These are phyloP conservation scores for Netelia melanura DNA, from an alignment of 2,888 invertebrate genomes.

Conservation along the genomic window DNA sequence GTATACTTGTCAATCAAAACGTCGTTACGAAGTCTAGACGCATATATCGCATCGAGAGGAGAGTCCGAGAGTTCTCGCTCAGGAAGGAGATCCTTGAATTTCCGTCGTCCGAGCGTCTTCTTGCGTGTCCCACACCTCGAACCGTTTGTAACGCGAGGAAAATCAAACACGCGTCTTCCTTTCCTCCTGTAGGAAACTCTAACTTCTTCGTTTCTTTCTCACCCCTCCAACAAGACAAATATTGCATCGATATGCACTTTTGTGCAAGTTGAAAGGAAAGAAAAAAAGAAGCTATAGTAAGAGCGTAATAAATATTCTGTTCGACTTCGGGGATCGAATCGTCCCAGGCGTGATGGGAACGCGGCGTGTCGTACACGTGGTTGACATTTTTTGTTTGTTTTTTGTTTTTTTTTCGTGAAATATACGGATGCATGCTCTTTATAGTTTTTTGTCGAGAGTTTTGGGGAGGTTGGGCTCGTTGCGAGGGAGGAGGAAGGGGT, in stretches of 20 bases:
- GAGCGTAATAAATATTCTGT: too few species aligned
- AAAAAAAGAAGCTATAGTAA: not conserved
- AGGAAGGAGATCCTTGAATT: slow-evolving; percentile 71
- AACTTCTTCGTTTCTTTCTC: slow-evolving; percentile 64
- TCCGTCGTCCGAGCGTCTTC: slow-evolving; percentile 62
- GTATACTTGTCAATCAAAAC: slow-evolving; percentile 79
- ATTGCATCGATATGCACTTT: not conserved
- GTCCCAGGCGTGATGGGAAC: not conserved
- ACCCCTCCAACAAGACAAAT: not conserved
- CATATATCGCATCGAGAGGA: slow-evolving; percentile 72
- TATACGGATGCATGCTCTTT: slow-evolving; percentile 64
- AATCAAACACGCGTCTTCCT: slow-evolving; percentile 4
- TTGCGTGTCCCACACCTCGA: slow-evolving; percentile 47
- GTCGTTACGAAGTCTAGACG: slow-evolving; percentile 77
- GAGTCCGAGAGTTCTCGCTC: slow-evolving; percentile 45
- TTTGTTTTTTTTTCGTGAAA: slow-evolving; percentile 12
- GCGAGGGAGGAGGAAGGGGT: not conserved
- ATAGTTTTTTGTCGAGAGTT: slow-evolving; percentile 50
- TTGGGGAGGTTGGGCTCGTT: not conserved
- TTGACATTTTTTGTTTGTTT: not conserved
- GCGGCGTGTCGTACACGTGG: not conserved
- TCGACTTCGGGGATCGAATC: not conserved
- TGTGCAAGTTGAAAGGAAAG: not conserved
- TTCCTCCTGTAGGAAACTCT: not conserved
- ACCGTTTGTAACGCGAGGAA: slow-evolving; percentile 40